These are phyloP conservation scores for Zele albiditarsus DNA, from an alignment of 2,888 invertebrate species.

Conservation along the genomic window DNA sequence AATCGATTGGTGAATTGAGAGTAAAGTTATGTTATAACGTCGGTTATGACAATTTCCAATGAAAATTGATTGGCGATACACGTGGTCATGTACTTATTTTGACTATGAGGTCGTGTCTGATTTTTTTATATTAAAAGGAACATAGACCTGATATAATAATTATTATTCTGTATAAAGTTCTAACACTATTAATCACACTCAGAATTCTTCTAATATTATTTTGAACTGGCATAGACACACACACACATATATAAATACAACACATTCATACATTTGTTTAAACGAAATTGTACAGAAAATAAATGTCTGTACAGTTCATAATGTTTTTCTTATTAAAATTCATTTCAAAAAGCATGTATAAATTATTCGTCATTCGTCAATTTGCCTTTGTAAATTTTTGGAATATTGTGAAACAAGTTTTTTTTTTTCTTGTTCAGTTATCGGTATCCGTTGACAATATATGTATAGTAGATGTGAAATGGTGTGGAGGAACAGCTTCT, in stretches of 20 bases:
- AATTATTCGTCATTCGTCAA: not conserved
- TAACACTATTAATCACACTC: conserved; percentile 20
- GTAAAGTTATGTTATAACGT: not conserved
- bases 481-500: conserved; percentile 9
- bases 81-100: conserved; percentile 48
- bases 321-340: too few relatives aligned
- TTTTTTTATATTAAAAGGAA: conserved; percentile 51
- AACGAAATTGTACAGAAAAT: not conserved
- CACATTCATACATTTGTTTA: not conserved
- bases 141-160: conserved; percentile 45
- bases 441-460: not conserved
- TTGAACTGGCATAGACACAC: not conserved
- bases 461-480: not conserved
- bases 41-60: not conserved
- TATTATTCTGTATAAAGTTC: conserved; percentile 44
- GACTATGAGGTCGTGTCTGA: conserved; percentile 49
- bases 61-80: not conserved
- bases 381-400: not conserved
- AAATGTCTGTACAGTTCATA: not conserved
- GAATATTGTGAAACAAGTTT: not conserved
- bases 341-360: not conserved
- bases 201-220: conserved; percentile 10
- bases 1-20: not conserved
- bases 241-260: not conserved
- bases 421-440: not conserved